A percentile compares a stretch with the other conserved stretches of the same genome.
phyloP scores from a whole-genome alignment of 1,140 invertebrate genomes.

The Calosoma granatense region DNA sequence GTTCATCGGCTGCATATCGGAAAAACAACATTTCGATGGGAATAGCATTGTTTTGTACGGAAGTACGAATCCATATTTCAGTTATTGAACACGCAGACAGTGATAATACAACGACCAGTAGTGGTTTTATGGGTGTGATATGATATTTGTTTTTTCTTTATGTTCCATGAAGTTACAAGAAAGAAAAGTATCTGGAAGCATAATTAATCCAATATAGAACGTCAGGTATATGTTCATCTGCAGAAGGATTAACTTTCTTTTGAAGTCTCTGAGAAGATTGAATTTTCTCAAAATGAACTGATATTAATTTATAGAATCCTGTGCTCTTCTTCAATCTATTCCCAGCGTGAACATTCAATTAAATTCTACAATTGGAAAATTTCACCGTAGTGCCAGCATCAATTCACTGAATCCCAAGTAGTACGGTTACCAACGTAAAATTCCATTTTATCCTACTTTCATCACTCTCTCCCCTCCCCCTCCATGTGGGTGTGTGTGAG shows the following conservation, averaged over 20 bases:
- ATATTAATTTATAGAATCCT: slow-evolving; percentile 8
- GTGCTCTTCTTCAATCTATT: background rate
- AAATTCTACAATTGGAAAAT: slow-evolving; percentile 6
- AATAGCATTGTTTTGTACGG: too few species aligned
- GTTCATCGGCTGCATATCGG: too few species aligned
- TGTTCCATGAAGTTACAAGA: too few species aligned
- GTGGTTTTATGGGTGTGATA: too few species aligned
- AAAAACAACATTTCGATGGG: too few species aligned
- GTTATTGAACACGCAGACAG: too few species aligned
- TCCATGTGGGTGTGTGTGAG: too few species aligned
- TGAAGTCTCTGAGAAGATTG: background rate
- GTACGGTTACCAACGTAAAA: background rate
- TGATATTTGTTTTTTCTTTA: too few species aligned
- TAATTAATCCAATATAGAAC: too few species aligned
- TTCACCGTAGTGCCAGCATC: background rate
- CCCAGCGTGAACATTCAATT: slow-evolving; percentile 3
- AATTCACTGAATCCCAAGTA: background rate
- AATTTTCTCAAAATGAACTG: slow-evolving; percentile 8
- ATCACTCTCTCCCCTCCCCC: background rate
- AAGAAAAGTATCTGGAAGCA: too few species aligned
- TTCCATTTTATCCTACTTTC: background rate
- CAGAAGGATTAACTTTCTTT: slow-evolving; percentile 1
- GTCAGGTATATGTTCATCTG: background rate
- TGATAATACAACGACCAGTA: too few species aligned
- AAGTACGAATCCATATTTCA: too few species aligned